phyloP scores from a whole-genome alignment of 2,113 vertebrate genomes.

The Eupsittula cactorum region DNA sequence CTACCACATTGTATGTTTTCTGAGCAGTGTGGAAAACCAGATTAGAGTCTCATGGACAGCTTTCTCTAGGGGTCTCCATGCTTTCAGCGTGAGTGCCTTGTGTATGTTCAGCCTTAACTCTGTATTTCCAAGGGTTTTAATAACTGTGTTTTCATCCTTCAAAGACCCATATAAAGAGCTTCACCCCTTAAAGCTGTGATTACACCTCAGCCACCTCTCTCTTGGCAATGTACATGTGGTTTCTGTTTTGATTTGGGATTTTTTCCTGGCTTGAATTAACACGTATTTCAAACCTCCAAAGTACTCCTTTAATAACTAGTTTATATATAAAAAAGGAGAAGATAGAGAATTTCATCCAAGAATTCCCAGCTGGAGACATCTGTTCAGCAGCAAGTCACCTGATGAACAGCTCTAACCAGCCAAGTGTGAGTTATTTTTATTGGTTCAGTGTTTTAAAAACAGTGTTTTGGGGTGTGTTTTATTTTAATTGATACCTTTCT shows the following conservation, averaged over 20 bases:
- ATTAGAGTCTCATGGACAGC: neutral
- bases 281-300: slow-evolving; percentile 15
- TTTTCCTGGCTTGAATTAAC: slow-evolving; percentile 41
- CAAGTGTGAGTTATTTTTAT: slow-evolving; percentile 76
- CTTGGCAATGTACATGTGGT: neutral
- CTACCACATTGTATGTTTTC: neutral
- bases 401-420: slow-evolving; percentile 70
- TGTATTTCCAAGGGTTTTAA: neutral
- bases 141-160: slow-evolving; percentile 8
- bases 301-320: slow-evolving; percentile 41
- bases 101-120: slow-evolving; percentile 6
- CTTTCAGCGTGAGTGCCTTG: neutral
- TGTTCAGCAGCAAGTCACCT: slow-evolving; percentile 69
- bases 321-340: slow-evolving; percentile 5
- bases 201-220: slow-evolving; percentile 26
- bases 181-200: slow-evolving; percentile 31
- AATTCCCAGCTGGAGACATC: slow-evolving; percentile 69
- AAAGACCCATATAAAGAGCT: neutral
- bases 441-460: slow-evolving; percentile 76
- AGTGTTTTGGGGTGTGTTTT: neutral
- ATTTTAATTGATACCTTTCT: slow-evolving; percentile 14
- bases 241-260: slow-evolving; percentile 18
- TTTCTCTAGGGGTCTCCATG: neutral
- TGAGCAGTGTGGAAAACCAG: neutral
- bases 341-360: slow-evolving; percentile 37